Percentiles rank a stretch among this genome's conserved stretches.
These are phyloP conservation scores for Circaetus cinerascens DNA, from an alignment of 2,113 vertebrate species.

Conservation along the genomic window DNA sequence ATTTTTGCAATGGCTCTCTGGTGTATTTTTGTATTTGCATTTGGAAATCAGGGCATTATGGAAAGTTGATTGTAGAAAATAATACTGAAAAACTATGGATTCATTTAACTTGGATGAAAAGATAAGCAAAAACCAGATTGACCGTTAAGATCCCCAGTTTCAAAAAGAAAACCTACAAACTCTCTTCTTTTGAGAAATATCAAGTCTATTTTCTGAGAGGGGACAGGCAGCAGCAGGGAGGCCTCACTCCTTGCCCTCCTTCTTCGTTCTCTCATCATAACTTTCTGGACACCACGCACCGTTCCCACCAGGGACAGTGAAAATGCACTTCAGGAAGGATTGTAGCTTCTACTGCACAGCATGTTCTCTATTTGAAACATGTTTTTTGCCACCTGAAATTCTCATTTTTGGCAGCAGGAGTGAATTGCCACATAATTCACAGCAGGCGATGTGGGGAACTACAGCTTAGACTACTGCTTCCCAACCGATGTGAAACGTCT, in stretches of 20 bases:
- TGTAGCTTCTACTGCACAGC: neutral
- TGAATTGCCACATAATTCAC: neutral
- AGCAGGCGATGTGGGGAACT: neutral
- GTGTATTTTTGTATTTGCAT: neutral
- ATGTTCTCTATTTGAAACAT: neutral
- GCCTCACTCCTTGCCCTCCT: neutral
- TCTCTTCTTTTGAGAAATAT: neutral
- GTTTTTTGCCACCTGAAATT: neutral
- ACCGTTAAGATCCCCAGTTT: neutral
- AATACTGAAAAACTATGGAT: neutral
- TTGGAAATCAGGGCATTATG: neutral
- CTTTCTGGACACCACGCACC: neutral
- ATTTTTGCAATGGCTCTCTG: neutral
- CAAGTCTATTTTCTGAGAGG: neutral
- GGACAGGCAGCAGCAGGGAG: neutral
- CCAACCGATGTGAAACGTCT: accelerated
- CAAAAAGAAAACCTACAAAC: neutral
- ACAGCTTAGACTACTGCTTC: neutral
- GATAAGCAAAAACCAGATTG: neutral
- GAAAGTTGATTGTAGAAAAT: neutral
- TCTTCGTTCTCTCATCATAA: neutral
- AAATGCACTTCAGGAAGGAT: neutral
- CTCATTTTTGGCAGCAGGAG: neutral
- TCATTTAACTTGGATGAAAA: neutral
- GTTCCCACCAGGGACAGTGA: neutral